Base-by-base conservation (phyloP, 1,140 invertebrate species). In the honey bee (Apis mellifera) region DNA sequence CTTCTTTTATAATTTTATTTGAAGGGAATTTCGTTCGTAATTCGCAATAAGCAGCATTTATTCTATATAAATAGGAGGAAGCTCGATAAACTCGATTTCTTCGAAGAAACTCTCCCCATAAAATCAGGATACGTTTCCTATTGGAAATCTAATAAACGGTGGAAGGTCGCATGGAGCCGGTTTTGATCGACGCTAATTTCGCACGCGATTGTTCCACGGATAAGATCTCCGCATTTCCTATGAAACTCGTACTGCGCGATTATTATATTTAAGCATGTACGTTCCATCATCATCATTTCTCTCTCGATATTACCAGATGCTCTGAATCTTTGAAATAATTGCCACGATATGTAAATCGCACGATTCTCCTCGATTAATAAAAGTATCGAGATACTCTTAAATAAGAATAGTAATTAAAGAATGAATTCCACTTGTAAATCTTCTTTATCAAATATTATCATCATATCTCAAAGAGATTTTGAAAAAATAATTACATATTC, bases 81-180 rank as follows among this genome's bases (percentile, higher is more conserved):
- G 48, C 48, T 26, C 4, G 15, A 26, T 72, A 57, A 73, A 73
- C 12, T n/a, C 55, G 42, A 13, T 32, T 17, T 48, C 57, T 73
- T 5, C 15, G 55, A n/a, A 48, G 32, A 48, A 73, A 59, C 9
- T 9, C 32, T 54, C 11, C 32, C 26, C 17, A 23, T 60, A 73
- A 73, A 73, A 73, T 60, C 42, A 21, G 57, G 15, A 59, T 73
- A 23, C 55, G 32, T n/a, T 73, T 60, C 13, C n/a, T n/a, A 13
- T 13, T 59, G 71, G 32, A 73, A 60, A 73, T 73, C 32, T 60
- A 73, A 60, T 73, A 48, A 73, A 73, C 71, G 15, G 1, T 23
- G 52, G 55, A 73, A 57, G 71, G 71, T 73, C 71, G 71, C 21
- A 9, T 48, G 48, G 23, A 59, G 42, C 15, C 5, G 15, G 7